These are phyloP conservation scores for Zaprionus bogoriensis DNA, from an alignment of 2,888 invertebrate genomes.

Conservation along the genomic window DNA sequence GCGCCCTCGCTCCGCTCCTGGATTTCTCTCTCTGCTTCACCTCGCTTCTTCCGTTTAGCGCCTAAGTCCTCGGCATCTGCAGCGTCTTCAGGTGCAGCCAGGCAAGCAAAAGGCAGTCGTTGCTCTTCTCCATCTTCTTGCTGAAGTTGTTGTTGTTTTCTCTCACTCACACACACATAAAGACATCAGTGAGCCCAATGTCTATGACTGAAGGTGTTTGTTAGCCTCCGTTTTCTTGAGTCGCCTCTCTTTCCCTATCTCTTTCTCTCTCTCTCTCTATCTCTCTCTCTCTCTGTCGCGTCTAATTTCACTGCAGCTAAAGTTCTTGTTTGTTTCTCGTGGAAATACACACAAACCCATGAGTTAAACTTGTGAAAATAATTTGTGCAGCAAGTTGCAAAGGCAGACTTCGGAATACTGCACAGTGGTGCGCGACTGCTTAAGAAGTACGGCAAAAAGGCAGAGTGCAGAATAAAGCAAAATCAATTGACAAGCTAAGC, in stretches of 20 bases:
- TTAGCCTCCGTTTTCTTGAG: slow-evolving; percentile 29
- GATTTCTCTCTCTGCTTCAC: neutral
- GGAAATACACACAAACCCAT: slow-evolving; percentile 48
- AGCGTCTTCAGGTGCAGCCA: slow-evolving; percentile 56
- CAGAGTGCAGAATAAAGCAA: neutral
- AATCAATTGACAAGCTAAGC: too few relatives aligned
- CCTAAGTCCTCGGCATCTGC: slow-evolving; percentile 32
- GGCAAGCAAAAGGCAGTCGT: slow-evolving; percentile 35
- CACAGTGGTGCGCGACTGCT: too few relatives aligned
- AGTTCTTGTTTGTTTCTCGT: slow-evolving; percentile 74
- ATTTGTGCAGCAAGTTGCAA: slow-evolving; percentile 57
- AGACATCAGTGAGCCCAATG: slow-evolving; percentile 30
- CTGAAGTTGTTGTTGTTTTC: neutral
- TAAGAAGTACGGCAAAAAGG: neutral
- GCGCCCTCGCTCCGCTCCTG: too few relatives aligned
- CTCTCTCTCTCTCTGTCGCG: slow-evolving; percentile 6
- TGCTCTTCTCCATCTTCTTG: slow-evolving; percentile 4
- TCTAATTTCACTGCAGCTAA: slow-evolving; percentile 72
- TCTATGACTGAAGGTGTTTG: slow-evolving; percentile 71
- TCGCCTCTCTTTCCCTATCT: slow-evolving; percentile 13
- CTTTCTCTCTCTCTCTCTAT: slow-evolving; percentile 1
- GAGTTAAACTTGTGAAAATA: slow-evolving; percentile 66
- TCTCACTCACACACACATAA: neutral
- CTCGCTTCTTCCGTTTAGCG: too few relatives aligned
- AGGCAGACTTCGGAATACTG: slow-evolving; percentile 21